Percentiles rank a stretch among this genome's conserved stretches.
Conservation (phyloP, 2,888 invertebrate genomes). For the Amblyjoppa fuscipennis region DNA sequence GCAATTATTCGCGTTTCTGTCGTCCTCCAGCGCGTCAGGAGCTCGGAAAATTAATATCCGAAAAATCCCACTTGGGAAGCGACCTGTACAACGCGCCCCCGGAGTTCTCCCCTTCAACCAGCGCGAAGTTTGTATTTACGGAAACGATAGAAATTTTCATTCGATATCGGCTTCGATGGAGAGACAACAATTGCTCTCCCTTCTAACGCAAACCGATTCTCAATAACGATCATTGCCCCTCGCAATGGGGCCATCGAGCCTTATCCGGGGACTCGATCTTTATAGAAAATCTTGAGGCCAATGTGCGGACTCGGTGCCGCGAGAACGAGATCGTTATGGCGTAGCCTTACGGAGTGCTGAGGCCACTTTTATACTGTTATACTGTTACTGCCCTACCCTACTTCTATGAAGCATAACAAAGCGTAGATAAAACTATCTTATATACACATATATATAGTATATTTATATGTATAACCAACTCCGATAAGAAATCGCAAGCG, state of each 20-base stretch:
- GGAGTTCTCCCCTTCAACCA: not conserved
- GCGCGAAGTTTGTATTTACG: not conserved
- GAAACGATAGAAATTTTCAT: not conserved
- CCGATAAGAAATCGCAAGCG: constrained; percentile 17
- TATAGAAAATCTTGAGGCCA: constrained; percentile 36
- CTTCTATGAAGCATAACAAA: constrained; percentile 30
- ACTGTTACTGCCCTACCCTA: constrained; percentile 27
- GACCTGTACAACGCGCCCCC: not conserved
- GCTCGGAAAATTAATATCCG: not conserved
- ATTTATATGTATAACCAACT: not conserved
- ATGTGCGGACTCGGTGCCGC: constrained; percentile 19
- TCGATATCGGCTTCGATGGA: constrained; percentile 9
- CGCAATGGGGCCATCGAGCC: constrained; percentile 38
- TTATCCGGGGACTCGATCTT: constrained; percentile 53
- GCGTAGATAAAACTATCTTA: constrained; percentile 7
- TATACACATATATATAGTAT: constrained; percentile 15
- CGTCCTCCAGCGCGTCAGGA: not conserved
- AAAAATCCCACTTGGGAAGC: not conserved
- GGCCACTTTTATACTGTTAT: constrained; percentile 33
- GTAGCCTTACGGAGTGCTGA: constrained; percentile 33
- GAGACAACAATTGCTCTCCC: constrained; percentile 22
- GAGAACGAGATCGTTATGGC: constrained; percentile 28
- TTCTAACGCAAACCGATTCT: constrained; percentile 22
- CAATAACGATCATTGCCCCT: constrained; percentile 54
- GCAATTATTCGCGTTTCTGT: constrained; percentile 15